These are phyloP conservation scores for Pseudochaenichthys georgianus DNA, from an alignment of 2,797 vertebrate species.

Conservation along the genomic window DNA sequence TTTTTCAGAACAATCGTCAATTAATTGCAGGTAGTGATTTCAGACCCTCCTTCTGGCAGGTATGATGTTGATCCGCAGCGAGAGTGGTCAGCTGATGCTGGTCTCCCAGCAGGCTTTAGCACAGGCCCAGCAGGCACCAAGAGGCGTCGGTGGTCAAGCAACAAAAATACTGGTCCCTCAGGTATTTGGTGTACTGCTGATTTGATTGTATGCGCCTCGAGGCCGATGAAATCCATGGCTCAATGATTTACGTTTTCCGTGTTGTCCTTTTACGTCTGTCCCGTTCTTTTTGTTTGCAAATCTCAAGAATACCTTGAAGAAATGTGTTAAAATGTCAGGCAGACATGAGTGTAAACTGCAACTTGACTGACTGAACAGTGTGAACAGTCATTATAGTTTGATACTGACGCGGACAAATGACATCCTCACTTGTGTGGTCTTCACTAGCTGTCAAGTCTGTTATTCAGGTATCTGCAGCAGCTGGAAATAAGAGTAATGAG, in stretches of 20 bases:
- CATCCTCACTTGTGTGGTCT: background rate
- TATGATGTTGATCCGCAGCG: conserved; percentile 93
- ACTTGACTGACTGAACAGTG: no score
- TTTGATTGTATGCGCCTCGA: background rate
- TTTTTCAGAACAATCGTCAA: background rate
- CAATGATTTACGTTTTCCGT: no score
- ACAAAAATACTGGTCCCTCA: conserved; percentile 64
- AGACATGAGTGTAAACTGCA: no score
- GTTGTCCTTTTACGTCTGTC: no score
- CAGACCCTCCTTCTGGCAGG: conserved; percentile 75
- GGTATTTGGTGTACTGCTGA: conserved; percentile 54
- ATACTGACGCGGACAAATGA: background rate
- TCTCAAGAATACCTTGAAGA: no score
- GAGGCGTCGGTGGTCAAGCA: conserved; percentile 38
- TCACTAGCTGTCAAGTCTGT: conserved; percentile 3
- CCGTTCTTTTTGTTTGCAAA: no score
- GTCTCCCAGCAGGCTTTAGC: conserved; percentile 93
- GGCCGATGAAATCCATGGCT: no score
- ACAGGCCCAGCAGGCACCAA: conserved; percentile 78
- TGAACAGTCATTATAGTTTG: background rate
- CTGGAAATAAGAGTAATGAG: conserved; percentile 80
- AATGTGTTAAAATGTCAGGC: no score
- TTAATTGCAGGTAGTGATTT: background rate
- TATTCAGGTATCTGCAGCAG: conserved; percentile 82
- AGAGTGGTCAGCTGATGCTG: conserved; percentile 94